Conservation (phyloP, 1,140 invertebrate species). For the Tetraneura akinire region DNA sequence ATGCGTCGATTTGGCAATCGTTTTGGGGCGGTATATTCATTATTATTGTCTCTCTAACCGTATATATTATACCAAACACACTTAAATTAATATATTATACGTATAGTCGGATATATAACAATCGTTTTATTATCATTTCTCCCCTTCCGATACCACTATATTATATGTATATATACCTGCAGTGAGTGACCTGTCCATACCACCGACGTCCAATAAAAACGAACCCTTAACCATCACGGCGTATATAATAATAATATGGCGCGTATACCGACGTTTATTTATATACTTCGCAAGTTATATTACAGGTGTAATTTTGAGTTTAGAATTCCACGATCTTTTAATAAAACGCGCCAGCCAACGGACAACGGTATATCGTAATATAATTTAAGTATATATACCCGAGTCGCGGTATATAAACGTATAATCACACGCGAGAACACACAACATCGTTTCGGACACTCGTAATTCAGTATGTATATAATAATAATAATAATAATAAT, state of each 20-base stretch:
- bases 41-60: too few species aligned
- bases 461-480: too few species aligned
- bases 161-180: too few species aligned
- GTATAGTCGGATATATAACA: neutral
- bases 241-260: too few species aligned
- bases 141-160: neutral
- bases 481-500: too few species aligned
- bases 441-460: too few species aligned
- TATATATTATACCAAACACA: too few species aligned
- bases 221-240: too few species aligned
- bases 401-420: neutral
- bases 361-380: too few species aligned
- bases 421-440: neutral
- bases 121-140: slow-evolving; percentile 11
- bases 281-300: neutral
- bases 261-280: too few species aligned
- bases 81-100: too few species aligned
- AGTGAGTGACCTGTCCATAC: neutral
- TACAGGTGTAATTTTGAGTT: slow-evolving; percentile 12
- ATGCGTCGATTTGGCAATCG: neutral
- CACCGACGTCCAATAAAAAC: neutral
- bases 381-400: neutral
- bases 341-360: neutral
- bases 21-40: too few species aligned
- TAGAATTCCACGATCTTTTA: slow-evolving; percentile 29